phyloP scores from a whole-genome alignment of 2,113 vertebrate species.

The Orthonyx spaldingii region DNA sequence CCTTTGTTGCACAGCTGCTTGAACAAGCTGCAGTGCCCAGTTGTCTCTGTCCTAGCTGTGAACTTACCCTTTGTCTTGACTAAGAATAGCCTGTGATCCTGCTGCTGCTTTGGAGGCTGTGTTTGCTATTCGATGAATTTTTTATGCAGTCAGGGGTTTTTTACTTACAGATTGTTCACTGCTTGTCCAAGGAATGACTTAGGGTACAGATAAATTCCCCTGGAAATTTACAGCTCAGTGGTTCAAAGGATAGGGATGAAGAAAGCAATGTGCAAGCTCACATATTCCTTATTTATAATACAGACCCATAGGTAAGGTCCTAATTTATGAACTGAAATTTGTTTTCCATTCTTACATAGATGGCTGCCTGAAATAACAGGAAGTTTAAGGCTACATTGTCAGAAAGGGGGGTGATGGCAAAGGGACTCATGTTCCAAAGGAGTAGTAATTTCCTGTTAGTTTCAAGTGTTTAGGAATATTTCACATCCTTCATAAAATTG shows the following conservation, averaged over 20 bases:
- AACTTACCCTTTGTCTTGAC: not conserved
- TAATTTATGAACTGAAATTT: not conserved
- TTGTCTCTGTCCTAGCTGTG: not conserved
- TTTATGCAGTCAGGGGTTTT: not conserved
- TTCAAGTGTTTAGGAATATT: not conserved
- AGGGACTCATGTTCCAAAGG: not conserved
- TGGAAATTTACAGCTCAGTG: not conserved
- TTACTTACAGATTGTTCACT: not conserved
- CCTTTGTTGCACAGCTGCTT: not conserved
- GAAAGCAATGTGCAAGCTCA: not conserved
- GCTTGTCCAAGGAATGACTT: not conserved
- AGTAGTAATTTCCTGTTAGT: not conserved
- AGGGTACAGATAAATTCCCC: not conserved
- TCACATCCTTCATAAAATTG: not conserved
- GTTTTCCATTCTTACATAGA: rapidly evolving
- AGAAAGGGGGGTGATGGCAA: not conserved
- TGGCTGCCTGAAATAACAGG: not conserved
- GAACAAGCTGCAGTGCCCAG: not conserved
- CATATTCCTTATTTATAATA: not conserved
- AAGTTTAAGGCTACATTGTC: not conserved
- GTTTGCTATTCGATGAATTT: not conserved
- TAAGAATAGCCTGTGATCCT: not conserved
- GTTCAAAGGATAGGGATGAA: not conserved
- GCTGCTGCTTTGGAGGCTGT: not conserved
- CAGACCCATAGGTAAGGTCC: not conserved